These are phyloP conservation scores for Corticium candelabrum DNA, from an alignment of 37 sponge, comb jelly and placozoan species.

Conservation along the genomic window DNA sequence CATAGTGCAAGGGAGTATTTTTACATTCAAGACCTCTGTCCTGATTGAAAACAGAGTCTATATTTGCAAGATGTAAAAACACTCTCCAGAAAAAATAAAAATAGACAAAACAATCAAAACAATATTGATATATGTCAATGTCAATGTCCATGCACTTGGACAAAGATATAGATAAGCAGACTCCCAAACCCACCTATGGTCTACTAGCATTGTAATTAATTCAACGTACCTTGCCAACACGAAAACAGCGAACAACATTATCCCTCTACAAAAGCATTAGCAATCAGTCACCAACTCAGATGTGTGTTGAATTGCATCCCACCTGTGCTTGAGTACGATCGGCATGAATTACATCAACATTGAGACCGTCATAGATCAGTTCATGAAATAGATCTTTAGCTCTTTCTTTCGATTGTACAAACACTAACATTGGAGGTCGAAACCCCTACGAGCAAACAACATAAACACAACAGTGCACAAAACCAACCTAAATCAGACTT, in stretches of 20 bases:
- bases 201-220: not conserved
- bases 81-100: too few species aligned
- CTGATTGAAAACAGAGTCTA: too few species aligned
- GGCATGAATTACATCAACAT: conserved; percentile 89
- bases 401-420: conserved; percentile 85
- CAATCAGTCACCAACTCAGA: not conserved
- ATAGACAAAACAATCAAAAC: too few species aligned
- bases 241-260: conserved; percentile 74
- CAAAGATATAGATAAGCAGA: conserved; percentile 6
- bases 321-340: conserved; percentile 82
- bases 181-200: not conserved
- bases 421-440: conserved; percentile 83
- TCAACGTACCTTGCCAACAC: conserved; percentile 58
- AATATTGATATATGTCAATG: too few species aligned
- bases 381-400: conserved; percentile 94
- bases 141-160: too few species aligned
- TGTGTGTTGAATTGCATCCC: not conserved
- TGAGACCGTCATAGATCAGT: conserved; percentile 82
- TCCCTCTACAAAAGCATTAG: conserved; percentile 39
- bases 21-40: too few species aligned
- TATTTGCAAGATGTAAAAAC: too few species aligned
- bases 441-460: conserved; percentile 42
- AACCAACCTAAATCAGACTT: not conserved
- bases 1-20: too few species aligned
- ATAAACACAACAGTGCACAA: not conserved